These are phyloP conservation scores for Pteromalus puparum DNA, from an alignment of 1,140 invertebrate genomes.

Conservation along the genomic window DNA sequence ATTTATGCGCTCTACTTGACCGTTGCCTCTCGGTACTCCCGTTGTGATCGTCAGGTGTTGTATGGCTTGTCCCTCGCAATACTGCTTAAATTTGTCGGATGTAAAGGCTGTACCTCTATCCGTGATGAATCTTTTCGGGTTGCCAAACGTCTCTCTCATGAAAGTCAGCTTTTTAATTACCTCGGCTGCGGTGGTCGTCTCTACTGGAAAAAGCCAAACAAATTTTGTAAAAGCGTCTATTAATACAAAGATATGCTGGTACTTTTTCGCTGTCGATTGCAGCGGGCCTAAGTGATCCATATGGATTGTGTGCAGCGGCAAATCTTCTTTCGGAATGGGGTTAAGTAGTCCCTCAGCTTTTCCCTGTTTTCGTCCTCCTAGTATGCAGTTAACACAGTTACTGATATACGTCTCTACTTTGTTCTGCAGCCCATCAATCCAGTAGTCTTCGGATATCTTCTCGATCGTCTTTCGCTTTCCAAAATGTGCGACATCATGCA, in stretches of 20 bases:
- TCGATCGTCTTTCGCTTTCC: constrained; percentile 12
- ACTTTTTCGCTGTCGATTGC: constrained; percentile 18
- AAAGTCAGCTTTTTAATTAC: constrained; percentile 48
- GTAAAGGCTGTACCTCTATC: no score
- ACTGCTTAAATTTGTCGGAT: no score
- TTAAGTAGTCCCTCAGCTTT: constrained; percentile 62
- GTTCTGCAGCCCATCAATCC: constrained; percentile 6
- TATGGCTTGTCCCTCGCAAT: no score
- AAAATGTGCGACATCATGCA: constrained; percentile 40
- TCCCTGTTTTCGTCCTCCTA: constrained; percentile 38
- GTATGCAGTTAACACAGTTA: constrained; percentile 44
- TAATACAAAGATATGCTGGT: constrained; percentile 66
- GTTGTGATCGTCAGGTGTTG: no score
- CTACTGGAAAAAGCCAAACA: constrained; percentile 50
- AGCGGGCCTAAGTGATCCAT: constrained; percentile 63
- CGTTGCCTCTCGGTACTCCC: no score
- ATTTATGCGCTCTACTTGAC: no score
- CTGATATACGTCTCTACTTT: constrained; percentile 28
- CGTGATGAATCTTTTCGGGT: constrained; percentile 15
- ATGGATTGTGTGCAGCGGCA: constrained; percentile 59
- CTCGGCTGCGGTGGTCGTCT: constrained; percentile 8
- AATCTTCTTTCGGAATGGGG: constrained; percentile 57
- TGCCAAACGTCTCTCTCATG: constrained; percentile 42
- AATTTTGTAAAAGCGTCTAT: constrained; percentile 71
- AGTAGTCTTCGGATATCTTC: constrained; percentile 48